These are phyloP conservation scores for Entomobrya multifasciata DNA, from an alignment of 2,888 invertebrate species.

Conservation along the genomic window DNA sequence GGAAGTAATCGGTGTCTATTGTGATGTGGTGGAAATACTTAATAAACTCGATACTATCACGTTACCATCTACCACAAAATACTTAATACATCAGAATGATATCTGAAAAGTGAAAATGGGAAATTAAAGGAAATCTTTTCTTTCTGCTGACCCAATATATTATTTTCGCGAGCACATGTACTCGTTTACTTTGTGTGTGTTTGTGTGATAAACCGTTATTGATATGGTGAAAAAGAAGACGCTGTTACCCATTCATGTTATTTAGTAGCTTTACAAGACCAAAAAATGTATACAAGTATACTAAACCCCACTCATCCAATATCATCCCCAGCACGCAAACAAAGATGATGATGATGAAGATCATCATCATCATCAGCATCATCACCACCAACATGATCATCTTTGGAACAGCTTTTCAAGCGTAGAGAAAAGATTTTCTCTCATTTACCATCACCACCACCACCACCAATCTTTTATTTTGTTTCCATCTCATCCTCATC, in stretches of 20 bases:
- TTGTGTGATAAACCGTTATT: background rate
- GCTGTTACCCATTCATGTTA: background rate
- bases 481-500: background rate
- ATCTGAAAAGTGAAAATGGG: slow-evolving; percentile 58
- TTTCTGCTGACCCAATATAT: slow-evolving; percentile 39
- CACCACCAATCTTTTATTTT: slow-evolving; percentile 1
- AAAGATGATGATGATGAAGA: slow-evolving; percentile 1
- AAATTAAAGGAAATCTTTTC: slow-evolving; percentile 61
- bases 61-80: background rate
- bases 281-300: background rate
- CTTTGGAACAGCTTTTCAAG: background rate
- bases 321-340: background rate
- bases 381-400: background rate
- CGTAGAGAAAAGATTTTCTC: background rate
- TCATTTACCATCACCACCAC: slow-evolving; percentile 22
- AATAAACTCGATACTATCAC: background rate
- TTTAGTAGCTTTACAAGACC: background rate
- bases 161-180: slow-evolving; percentile 37
- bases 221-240: background rate
- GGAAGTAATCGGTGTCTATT: no score
- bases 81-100: background rate
- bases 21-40: background rate
- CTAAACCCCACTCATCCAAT: background rate
- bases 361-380: slow-evolving; percentile 9
- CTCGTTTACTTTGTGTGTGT: background rate